Percentiles rank a stretch among this genome's conserved stretches.
Evolutionary conservation across 2,888 invertebrate genomes (phyloP).

Genomic region (Odontothrips loti): DNA sequence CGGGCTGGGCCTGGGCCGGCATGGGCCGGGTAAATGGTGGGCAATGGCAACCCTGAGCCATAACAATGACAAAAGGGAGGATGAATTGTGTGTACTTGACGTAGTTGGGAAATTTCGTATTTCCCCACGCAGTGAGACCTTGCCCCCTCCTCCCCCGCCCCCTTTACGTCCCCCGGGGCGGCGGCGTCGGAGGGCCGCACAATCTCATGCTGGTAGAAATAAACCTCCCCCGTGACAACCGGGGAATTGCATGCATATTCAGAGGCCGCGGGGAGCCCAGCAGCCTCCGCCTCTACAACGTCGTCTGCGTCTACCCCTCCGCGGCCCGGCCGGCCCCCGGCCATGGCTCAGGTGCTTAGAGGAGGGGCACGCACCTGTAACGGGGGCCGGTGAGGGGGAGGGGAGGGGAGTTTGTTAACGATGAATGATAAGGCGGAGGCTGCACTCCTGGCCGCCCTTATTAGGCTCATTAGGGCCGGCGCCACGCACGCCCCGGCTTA

Average conservation of each 20-base stretch:
- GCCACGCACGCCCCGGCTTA: neutral
- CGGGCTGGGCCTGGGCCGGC: too few relatives aligned
- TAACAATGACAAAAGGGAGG: neutral
- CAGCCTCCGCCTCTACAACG: neutral
- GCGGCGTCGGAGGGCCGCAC: neutral
- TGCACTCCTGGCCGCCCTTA: neutral
- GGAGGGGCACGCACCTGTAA: too few relatives aligned
- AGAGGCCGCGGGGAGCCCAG: neutral
- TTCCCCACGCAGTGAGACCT: too few relatives aligned
- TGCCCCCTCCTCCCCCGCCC: too few relatives aligned
- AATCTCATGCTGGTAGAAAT: neutral
- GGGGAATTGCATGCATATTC: constrained; percentile 13
- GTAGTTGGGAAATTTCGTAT: too few relatives aligned
- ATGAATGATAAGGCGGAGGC: constrained; percentile 7
- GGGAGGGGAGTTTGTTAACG: neutral
- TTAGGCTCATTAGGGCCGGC: neutral
- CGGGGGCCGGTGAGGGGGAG: too few relatives aligned
- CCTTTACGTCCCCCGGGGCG: too few relatives aligned
- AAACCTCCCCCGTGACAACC: constrained; percentile 4
- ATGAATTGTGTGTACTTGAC: neutral
- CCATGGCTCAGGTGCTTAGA: constrained; percentile 4
- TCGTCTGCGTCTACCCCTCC: too few relatives aligned
- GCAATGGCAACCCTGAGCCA: too few relatives aligned
- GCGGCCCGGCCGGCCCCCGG: too few relatives aligned
- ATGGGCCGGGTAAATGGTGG: too few relatives aligned